A percentile compares a stretch with the other conserved stretches of the same genome.
Evolutionary conservation across 2,797 vertebrate species (phyloP).

Genomic region (Argya squamiceps): DNA sequence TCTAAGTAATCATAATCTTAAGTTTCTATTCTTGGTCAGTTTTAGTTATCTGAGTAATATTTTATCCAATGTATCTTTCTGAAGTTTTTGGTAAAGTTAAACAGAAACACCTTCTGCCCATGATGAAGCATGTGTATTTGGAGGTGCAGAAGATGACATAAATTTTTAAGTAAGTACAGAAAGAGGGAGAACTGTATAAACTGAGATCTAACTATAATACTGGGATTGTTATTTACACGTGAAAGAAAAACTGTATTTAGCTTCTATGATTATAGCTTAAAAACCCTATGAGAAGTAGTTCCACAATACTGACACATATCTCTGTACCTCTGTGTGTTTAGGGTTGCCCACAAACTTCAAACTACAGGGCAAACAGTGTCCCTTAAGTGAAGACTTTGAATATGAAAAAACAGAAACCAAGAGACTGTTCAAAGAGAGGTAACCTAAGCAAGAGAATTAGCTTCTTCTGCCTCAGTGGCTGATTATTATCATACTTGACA

Average conservation of each 20-base stretch:
- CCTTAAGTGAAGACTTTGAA: background rate
- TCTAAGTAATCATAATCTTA: background rate
- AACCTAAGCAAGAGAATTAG: background rate
- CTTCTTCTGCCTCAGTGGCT: background rate
- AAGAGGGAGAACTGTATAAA: background rate
- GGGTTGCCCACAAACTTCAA: background rate
- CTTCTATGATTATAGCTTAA: background rate
- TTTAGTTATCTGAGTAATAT: background rate
- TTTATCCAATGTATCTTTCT: background rate
- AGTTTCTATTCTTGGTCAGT: background rate
- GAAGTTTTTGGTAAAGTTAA: background rate
- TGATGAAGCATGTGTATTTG: background rate
- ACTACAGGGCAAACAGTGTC: background rate
- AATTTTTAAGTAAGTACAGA: background rate
- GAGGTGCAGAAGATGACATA: background rate
- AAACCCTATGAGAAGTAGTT: background rate
- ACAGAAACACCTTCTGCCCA: background rate
- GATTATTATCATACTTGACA: background rate
- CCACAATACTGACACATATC: background rate
- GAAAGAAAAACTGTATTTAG: background rate
- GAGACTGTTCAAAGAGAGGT: background rate
- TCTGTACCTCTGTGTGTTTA: background rate
- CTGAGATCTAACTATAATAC: background rate
- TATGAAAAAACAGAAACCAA: background rate
- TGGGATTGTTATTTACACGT: background rate